Conservation (phyloP, 2,888 invertebrate genomes). For the Coenonympha arcania region DNA sequence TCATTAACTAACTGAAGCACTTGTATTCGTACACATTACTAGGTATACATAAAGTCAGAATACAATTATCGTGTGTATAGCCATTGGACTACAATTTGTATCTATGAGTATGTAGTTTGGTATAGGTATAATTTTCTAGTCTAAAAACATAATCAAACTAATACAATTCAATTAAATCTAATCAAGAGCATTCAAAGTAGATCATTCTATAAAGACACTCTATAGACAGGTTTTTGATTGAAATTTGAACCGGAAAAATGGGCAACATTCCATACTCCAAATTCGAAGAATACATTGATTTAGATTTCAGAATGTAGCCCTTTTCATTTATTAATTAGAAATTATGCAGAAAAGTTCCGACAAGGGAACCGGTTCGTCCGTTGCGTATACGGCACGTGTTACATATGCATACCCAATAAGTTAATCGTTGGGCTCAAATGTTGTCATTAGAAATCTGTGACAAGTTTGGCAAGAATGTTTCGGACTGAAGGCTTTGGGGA, state of each 20-base stretch:
- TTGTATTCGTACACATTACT: too few species aligned
- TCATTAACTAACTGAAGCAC: too few species aligned
- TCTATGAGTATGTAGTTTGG: too few species aligned
- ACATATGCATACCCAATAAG: constrained; percentile 29
- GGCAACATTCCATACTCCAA: constrained; percentile 2
- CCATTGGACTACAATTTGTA: too few species aligned
- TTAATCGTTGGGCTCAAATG: constrained; percentile 25
- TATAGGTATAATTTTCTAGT: too few species aligned
- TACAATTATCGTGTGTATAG: too few species aligned
- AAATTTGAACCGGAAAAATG: neutral
- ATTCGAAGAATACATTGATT: constrained; percentile 3
- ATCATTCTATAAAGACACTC: too few species aligned
- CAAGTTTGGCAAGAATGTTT: constrained; percentile 34
- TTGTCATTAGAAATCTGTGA: constrained; percentile 35
- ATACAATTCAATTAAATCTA: too few species aligned
- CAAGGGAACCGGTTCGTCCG: constrained; percentile 22
- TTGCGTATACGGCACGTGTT: constrained; percentile 28
- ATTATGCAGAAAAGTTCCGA: constrained; percentile 22
- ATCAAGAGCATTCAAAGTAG: too few species aligned
- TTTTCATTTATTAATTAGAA: constrained; percentile 14
- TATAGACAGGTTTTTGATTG: too few species aligned
- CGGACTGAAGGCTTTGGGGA: constrained; percentile 45
- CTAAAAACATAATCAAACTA: too few species aligned
- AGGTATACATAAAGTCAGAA: too few species aligned
- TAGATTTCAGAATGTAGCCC: constrained; percentile 6